Percentiles rank a stretch among this genome's conserved stretches.
Evolutionary conservation across 37 sponge, comb jelly and placozoan species (phyloP).

Genomic region (Haliclona indistincta): DNA sequence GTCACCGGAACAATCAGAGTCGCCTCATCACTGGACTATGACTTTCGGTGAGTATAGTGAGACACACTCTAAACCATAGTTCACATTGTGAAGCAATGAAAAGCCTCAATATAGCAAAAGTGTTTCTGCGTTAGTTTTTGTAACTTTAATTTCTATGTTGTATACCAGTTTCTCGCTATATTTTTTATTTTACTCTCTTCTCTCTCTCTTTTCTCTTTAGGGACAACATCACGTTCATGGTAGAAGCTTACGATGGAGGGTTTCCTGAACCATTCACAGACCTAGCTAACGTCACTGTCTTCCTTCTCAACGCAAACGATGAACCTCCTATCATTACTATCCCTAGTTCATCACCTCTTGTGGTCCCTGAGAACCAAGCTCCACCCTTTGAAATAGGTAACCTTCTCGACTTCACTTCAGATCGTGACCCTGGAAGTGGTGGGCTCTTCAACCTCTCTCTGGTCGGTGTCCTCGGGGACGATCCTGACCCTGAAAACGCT

Average conservation of each 20-base stretch:
- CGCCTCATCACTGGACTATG: conserved; percentile 54
- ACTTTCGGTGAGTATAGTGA: conserved; percentile 46
- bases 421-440: conserved; percentile 56
- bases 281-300: conserved; percentile 54
- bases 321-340: conserved; percentile 63
- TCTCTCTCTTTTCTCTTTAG: conserved; percentile 7
- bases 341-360: conserved; percentile 9
- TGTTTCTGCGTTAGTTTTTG: no score
- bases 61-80: no score
- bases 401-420: conserved; percentile 41
- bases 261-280: conserved; percentile 75
- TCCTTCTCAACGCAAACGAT: conserved; percentile 52
- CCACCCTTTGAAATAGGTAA: conserved; percentile 35
- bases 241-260: conserved; percentile 84
- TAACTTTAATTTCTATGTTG: no score
- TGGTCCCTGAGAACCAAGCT: conserved; percentile 45
- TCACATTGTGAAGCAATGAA: no score
- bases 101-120: no score
- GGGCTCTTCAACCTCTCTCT: conserved; percentile 54
- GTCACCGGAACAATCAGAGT: conserved; percentile 43
- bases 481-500: conserved; percentile 20
- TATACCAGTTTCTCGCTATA: no score
- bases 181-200: no score
- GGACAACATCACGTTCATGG: conserved; percentile 44
- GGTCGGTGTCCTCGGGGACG: conserved; percentile 22